Conservation (phyloP, 1,140 invertebrate genomes). For the Hypothenemus hampei region DNA sequence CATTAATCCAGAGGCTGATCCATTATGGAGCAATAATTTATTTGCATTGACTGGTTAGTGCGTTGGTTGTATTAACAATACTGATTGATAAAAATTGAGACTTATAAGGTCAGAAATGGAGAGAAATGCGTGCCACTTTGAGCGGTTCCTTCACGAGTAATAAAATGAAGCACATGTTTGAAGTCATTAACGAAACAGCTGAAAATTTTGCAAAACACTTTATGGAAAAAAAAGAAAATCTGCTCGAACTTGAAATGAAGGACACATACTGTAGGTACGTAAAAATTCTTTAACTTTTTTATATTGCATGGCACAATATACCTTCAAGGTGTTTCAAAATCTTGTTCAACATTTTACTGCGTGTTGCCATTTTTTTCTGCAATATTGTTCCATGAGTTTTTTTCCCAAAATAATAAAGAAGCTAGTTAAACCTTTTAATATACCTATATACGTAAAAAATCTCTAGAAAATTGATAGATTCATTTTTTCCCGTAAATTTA, state of each 20-base stretch:
- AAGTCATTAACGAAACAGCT: slow-evolving; percentile 36
- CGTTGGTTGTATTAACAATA: not conserved
- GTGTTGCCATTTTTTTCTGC: too few species aligned
- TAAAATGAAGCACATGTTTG: slow-evolving; percentile 45
- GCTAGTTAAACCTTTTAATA: too few species aligned
- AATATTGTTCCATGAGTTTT: too few species aligned
- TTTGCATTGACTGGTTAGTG: slow-evolving; percentile 27
- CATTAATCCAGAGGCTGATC: slow-evolving; percentile 46
- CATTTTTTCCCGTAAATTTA: too few species aligned
- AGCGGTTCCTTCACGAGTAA: slow-evolving; percentile 45
- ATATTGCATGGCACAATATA: slow-evolving; percentile 5
- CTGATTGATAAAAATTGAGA: not conserved
- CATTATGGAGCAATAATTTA: slow-evolving; percentile 49
- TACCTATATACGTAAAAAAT: too few species aligned
- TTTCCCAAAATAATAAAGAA: too few species aligned
- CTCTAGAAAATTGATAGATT: too few species aligned
- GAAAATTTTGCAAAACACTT: slow-evolving; percentile 39
- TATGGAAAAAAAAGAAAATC: slow-evolving; percentile 24
- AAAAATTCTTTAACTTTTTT: slow-evolving; percentile 18
- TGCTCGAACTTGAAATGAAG: slow-evolving; percentile 30
- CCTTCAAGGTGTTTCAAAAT: not conserved
- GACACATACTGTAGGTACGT: slow-evolving; percentile 33
- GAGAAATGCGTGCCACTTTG: slow-evolving; percentile 41
- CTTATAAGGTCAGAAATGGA: slow-evolving; percentile 42
- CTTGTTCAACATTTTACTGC: not conserved